Evolutionary conservation across 2,113 vertebrate genomes (phyloP).

Genomic region (Neogale vison): DNA sequence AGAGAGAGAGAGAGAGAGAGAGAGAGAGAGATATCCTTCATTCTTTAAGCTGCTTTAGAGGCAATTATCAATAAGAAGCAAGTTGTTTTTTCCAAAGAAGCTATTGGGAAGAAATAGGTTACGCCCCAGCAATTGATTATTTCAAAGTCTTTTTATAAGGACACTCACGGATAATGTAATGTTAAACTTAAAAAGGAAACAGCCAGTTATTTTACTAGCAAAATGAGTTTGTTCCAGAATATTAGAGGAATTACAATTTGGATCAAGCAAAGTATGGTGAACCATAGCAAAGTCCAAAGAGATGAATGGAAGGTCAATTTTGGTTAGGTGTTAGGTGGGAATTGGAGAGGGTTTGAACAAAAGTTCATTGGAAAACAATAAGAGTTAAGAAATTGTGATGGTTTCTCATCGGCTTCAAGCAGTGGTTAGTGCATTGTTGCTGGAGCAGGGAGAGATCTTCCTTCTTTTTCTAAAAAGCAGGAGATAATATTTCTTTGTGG

Average conservation of each 20-base stretch:
- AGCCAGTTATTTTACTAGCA: neutral
- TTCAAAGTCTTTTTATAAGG: neutral
- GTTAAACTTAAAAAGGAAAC: neutral
- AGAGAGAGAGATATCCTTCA: neutral
- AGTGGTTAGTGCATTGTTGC: neutral
- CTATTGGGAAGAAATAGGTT: neutral
- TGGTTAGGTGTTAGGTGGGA: neutral
- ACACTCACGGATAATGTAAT: neutral
- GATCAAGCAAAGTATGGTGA: neutral
- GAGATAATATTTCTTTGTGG: neutral
- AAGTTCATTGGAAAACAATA: neutral
- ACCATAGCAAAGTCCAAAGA: neutral
- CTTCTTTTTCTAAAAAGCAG: neutral
- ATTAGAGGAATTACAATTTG: neutral
- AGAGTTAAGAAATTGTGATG: neutral
- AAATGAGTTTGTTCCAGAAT: neutral
- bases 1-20: too few relatives aligned
- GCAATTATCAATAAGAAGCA: neutral
- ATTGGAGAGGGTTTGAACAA: neutral
- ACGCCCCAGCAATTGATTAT: neutral
- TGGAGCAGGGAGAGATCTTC: neutral
- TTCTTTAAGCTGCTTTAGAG: neutral
- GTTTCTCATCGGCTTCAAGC: neutral
- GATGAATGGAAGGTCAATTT: neutral
- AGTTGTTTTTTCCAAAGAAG: neutral